Evolutionary conservation across 1,140 invertebrate species (phyloP).

Genomic region (Procambarus virginalis): DNA sequence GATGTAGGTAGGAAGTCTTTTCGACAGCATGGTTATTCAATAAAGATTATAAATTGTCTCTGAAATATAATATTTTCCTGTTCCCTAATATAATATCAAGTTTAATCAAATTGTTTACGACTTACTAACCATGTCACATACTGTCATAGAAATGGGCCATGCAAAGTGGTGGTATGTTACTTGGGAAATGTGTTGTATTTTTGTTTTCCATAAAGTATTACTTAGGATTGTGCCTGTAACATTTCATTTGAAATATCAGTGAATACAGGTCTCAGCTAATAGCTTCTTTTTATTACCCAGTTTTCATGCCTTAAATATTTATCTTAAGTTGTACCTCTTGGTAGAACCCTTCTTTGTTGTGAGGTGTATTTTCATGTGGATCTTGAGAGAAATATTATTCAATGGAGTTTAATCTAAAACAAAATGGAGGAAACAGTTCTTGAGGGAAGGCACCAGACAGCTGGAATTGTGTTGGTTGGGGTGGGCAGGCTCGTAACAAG

Average conservation of each 20-base stretch:
- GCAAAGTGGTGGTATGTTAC: conserved; percentile 1
- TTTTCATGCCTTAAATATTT: not conserved
- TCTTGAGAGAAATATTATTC: too few relatives aligned
- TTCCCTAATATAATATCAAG: too few relatives aligned
- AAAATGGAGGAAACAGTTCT: too few relatives aligned
- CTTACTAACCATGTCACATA: not conserved
- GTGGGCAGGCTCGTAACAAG: too few relatives aligned
- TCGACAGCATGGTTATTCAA: not conserved
- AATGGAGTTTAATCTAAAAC: too few relatives aligned
- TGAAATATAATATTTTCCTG: too few relatives aligned
- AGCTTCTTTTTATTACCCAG: not conserved
- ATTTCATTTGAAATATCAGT: not conserved
- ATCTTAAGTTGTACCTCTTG: too few relatives aligned
- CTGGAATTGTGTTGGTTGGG: too few relatives aligned
- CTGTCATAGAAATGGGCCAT: not conserved
- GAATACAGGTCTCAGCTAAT: not conserved
- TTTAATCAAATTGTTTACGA: not conserved
- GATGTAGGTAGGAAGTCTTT: not conserved
- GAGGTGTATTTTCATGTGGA: too few relatives aligned
- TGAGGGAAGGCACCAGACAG: too few relatives aligned
- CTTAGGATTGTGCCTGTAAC: not conserved
- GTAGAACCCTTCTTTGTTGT: too few relatives aligned
- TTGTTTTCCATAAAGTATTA: conserved; percentile 3
- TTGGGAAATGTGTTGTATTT: not conserved
- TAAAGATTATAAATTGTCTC: too few relatives aligned